Conservation (phyloP, 2,113 vertebrate species). For the Dicerorhinus sumatrensis region DNA sequence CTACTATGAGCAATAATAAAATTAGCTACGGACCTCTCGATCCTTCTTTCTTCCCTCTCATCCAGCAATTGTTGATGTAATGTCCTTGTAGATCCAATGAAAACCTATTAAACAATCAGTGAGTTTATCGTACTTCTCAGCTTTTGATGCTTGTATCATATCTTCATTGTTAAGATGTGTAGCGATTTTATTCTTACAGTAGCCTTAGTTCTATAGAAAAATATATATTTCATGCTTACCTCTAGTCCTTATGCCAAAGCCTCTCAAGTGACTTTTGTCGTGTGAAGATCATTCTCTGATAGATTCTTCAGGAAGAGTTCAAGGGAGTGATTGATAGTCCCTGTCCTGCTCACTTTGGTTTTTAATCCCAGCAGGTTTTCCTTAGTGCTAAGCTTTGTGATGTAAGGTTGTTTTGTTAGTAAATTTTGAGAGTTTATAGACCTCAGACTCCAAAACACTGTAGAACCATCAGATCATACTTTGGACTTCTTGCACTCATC, state of each 20-base stretch:
- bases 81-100: background rate
- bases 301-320: background rate
- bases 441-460: background rate
- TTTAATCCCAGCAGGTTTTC: background rate
- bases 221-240: background rate
- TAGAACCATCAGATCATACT: background rate
- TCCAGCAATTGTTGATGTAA: background rate
- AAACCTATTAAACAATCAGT: background rate
- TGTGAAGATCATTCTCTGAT: background rate
- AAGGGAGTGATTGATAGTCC: background rate
- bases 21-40: background rate
- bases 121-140: background rate
- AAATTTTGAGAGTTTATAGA: background rate
- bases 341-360: background rate
- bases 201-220: constrained; percentile 12
- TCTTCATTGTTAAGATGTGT: background rate
- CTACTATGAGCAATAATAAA: background rate
- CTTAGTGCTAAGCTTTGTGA: constrained; percentile 5
- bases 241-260: background rate
- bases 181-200: background rate
- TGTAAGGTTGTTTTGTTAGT: background rate
- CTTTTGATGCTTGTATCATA: background rate
- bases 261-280: background rate
- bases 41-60: background rate
- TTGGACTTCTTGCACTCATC: background rate